phyloP scores from a whole-genome alignment of 2,113 vertebrate species.

The Platichthys flesus region DNA sequence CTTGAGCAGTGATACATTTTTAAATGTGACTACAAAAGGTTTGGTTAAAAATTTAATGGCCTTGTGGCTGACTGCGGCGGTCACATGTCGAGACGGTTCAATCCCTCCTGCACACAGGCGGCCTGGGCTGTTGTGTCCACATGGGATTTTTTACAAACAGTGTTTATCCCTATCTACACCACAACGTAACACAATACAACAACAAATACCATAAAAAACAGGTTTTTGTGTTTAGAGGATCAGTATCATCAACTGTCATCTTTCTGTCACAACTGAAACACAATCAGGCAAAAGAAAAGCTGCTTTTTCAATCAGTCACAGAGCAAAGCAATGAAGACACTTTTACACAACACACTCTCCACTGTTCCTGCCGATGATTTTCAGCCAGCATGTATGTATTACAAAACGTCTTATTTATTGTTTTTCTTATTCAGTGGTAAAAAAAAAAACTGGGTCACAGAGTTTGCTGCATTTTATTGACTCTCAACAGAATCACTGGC shows the following conservation, averaged over 20 bases:
- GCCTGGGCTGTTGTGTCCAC: slow-evolving; percentile 35
- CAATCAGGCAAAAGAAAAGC: background rate
- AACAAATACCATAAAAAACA: slow-evolving; percentile 6
- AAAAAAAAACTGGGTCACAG: background rate
- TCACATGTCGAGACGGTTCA: slow-evolving; percentile 78
- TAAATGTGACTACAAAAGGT: slow-evolving; percentile 87
- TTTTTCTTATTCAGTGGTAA: background rate
- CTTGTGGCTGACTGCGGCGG: slow-evolving; percentile 79
- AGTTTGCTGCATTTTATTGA: background rate
- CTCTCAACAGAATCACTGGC: background rate
- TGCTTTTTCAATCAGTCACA: background rate
- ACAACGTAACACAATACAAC: background rate
- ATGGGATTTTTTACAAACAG: background rate
- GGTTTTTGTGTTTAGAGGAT: background rate
- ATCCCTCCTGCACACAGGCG: slow-evolving; percentile 38
- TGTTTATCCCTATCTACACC: slow-evolving; percentile 22
- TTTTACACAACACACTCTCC: background rate
- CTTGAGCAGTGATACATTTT: slow-evolving; percentile 86
- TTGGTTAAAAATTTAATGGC: slow-evolving; percentile 86
- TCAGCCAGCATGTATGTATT: background rate
- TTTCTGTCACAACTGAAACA: background rate
- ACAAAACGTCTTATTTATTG: background rate
- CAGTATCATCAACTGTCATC: background rate
- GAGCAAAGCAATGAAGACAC: background rate
- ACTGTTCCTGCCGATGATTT: background rate